These are phyloP conservation scores for Callaeas wilsoni DNA, from an alignment of 2,113 vertebrate species.

Conservation along the genomic window DNA sequence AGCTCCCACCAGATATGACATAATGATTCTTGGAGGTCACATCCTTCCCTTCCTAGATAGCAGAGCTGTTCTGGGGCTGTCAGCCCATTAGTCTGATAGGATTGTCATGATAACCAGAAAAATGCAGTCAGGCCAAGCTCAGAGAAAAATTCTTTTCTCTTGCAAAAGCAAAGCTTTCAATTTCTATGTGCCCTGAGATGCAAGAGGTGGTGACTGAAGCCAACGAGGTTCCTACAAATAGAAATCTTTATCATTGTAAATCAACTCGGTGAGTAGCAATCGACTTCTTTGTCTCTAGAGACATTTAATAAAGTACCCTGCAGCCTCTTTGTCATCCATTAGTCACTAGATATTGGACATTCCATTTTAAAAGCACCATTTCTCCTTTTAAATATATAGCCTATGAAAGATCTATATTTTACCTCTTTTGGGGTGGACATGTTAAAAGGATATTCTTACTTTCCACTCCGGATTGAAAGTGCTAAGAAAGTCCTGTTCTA, in stretches of 20 bases:
- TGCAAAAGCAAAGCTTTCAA: constrained; percentile 12
- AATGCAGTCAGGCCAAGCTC: not conserved
- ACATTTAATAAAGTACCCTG: constrained; percentile 40
- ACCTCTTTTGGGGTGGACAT: not conserved
- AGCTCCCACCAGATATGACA: constrained; percentile 16
- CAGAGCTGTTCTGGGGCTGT: not conserved
- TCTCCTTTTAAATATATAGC: constrained; percentile 38
- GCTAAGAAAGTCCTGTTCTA: not conserved
- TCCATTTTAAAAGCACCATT: constrained; percentile 42
- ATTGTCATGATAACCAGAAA: constrained; percentile 39
- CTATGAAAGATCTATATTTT: constrained; percentile 23
- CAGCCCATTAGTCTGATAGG: constrained; percentile 13
- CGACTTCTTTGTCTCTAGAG: constrained; percentile 39
- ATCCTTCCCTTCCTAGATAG: constrained; percentile 9
- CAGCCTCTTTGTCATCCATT: constrained; percentile 48
- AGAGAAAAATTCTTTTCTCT: not conserved
- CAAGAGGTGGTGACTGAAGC: not conserved
- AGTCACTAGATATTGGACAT: constrained; percentile 51
- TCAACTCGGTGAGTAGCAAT: constrained; percentile 43
- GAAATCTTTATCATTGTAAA: constrained; percentile 53
- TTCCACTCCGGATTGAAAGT: not conserved
- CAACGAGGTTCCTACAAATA: not conserved
- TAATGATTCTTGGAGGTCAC: constrained; percentile 15
- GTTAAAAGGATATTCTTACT: not conserved
- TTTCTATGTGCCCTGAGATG: not conserved